phyloP scores from a whole-genome alignment of 2,797 vertebrate genomes.

The Silurus lanzhouensis region DNA sequence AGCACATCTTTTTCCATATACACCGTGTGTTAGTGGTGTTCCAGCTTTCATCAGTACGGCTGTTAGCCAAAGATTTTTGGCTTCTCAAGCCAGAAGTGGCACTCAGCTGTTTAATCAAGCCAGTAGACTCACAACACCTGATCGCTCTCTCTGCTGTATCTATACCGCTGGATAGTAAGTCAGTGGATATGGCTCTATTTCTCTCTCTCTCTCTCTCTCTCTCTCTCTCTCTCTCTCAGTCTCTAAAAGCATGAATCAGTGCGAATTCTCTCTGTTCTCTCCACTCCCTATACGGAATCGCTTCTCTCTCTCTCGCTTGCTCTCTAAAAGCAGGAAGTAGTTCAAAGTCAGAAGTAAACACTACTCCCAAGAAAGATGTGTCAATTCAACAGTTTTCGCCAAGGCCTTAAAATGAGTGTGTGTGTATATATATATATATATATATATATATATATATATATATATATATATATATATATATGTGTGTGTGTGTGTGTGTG shows the following conservation, averaged over 20 bases:
- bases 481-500: too few species aligned
- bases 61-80: background rate
- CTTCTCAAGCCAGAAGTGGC: background rate
- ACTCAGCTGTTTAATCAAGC: background rate
- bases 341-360: conserved; percentile 18
- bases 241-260: background rate
- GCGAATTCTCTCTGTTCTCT: background rate
- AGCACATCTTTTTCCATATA: background rate
- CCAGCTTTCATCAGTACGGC: background rate
- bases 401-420: background rate
- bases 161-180: background rate
- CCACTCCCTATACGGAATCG: background rate
- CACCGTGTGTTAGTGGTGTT: background rate
- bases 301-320: background rate
- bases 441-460: too few species aligned
- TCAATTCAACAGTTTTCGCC: background rate
- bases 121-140: too few species aligned
- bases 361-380: background rate
- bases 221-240: background rate
- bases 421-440: background rate
- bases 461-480: too few species aligned
- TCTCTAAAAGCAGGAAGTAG: conserved; percentile 12
- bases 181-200: background rate
- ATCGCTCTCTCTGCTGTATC: background rate
- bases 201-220: background rate